Conservation (phyloP, 2,113 vertebrate species). For the Cyanoderma ruficeps region DNA sequence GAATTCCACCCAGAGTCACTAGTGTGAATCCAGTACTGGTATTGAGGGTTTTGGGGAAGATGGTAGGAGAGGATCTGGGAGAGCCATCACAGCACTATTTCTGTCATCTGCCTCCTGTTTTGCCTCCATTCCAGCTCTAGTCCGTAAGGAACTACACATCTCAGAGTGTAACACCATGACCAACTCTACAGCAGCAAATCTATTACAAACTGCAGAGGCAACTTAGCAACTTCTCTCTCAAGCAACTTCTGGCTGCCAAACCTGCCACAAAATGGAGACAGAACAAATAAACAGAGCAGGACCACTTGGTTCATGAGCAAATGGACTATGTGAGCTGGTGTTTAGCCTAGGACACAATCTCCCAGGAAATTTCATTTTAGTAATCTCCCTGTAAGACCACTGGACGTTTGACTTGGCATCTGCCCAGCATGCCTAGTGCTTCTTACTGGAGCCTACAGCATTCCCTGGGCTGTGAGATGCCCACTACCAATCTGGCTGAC, state of each 20-base stretch:
- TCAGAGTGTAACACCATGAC: neutral
- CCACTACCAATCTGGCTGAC: neutral
- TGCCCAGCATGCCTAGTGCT: neutral
- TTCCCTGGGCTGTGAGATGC: neutral
- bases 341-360: neutral
- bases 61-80: neutral
- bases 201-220: accelerated
- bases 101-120: neutral
- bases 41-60: neutral
- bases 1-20: neutral
- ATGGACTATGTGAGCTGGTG: neutral
- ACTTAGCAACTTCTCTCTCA: neutral
- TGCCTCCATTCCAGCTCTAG: neutral
- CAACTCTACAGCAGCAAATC: neutral
- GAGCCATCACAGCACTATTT: neutral
- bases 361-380: neutral
- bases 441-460: neutral
- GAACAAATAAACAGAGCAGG: neutral
- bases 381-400: neutral
- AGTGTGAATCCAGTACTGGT: neutral
- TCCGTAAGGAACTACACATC: neutral
- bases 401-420: neutral
- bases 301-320: neutral
- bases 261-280: neutral
- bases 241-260: neutral